Base-by-base conservation (phyloP, 92 coral and sea anemone species). In the Blastomussa wellsi region DNA sequence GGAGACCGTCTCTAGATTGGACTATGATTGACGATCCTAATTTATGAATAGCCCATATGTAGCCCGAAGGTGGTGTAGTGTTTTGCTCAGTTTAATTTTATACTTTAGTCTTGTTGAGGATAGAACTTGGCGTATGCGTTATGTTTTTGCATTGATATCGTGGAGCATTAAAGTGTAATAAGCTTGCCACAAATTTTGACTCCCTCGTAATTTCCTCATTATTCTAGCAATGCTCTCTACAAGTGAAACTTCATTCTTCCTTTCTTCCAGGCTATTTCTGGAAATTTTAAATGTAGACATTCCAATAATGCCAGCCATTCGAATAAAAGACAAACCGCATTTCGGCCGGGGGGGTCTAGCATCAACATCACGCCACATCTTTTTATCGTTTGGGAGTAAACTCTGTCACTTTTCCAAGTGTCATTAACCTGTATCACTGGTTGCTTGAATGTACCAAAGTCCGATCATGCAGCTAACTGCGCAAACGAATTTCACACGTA, bases 21-120 rank as follows among this genome's bases (percentile, higher is more conserved):
- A 70, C 75, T 36, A 38, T 70, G 44, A 70, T 70, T 70, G 7
- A 70, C 48, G 75, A 70, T 19, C 28, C n/a, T 70, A 70, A 70
- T 70, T 70, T 26, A 70, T 65, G 70, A 65, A 65, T 37, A 36
- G 29, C 0, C 36, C 14, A 26, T 13, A 47, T 12, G 7, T 38
- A 19, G 41, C 44, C 75, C 11, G 26, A 37, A 70, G 44, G 26
- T 35, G 11, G 9, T 70, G 9, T 19, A 28, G 44, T 29, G 5
- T 70, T 70, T 70, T 70, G 48, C 13, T 10, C 20, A 19, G 19
- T 28, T 26, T 62, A 62, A 62, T 26, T 28, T 13, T 62, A n/a
- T n/a, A 26, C 68, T 62, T 62, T 26, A 29, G 68, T 26, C 68
- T 14, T 57, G 31, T 2, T 24, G 31, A 57, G 65, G 22, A 26